Evolutionary conservation across 2,888 invertebrate genomes (phyloP).

Genomic region (Epinotia brunnichana): DNA sequence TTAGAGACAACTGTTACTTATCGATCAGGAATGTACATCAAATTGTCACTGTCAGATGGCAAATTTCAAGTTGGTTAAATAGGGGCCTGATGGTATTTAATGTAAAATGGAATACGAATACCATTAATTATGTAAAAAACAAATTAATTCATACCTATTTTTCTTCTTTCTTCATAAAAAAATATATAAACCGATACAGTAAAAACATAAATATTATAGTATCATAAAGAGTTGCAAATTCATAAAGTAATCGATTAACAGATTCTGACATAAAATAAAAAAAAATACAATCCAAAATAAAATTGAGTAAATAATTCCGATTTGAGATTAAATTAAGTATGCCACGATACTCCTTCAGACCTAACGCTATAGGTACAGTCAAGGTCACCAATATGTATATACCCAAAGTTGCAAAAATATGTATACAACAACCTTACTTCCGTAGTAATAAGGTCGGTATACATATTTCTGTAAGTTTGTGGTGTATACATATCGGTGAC

Average conservation of each 20-base stretch:
- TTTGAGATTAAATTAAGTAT: neutral
- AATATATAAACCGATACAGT: neutral
- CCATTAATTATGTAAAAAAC: neutral
- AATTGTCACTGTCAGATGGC: too few species aligned
- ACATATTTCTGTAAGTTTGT: too few species aligned
- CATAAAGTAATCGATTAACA: neutral
- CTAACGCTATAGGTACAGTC: too few species aligned
- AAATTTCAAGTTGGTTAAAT: too few species aligned
- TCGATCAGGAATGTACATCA: too few species aligned
- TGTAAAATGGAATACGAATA: neutral
- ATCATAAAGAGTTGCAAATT: neutral
- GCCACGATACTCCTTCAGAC: neutral
- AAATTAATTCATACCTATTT: neutral
- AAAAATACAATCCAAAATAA: neutral
- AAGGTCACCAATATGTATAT: too few species aligned
- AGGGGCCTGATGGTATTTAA: neutral
- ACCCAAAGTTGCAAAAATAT: too few species aligned
- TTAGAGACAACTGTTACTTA: too few species aligned
- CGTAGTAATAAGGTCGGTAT: too few species aligned
- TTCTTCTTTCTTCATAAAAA: conserved; percentile 2
- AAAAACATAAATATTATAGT: neutral
- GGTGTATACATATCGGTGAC: too few species aligned
- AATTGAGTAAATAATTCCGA: neutral
- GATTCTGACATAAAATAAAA: neutral
- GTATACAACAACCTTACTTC: too few species aligned